phyloP scores from a whole-genome alignment of 2,113 vertebrate genomes.

The Thalassoma bifasciatum region DNA sequence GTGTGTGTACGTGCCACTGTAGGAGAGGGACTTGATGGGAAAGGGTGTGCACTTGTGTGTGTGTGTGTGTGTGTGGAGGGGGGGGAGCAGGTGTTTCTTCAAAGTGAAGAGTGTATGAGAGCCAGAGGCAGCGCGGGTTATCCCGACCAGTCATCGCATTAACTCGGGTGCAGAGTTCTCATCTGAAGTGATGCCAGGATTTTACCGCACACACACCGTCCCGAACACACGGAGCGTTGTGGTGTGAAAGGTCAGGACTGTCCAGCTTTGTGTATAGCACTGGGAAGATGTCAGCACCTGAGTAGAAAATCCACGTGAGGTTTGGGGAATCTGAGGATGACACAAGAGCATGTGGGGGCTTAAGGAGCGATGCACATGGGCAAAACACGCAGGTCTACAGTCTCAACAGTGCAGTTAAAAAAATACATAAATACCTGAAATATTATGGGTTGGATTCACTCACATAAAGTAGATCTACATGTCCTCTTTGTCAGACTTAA shows the following conservation, averaged over 20 bases:
- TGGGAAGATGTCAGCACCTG: constrained; percentile 58
- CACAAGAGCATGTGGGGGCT: no score
- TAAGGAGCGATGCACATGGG: background rate
- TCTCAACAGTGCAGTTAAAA: no score
- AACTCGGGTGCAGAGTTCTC: constrained; percentile 17
- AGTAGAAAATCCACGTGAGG: constrained; percentile 39
- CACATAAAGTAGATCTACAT: no score
- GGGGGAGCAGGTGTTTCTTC: constrained; percentile 79
- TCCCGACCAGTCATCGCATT: constrained; percentile 61
- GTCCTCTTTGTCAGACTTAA: no score
- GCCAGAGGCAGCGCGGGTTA: constrained; percentile 39
- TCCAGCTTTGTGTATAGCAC: constrained; percentile 27
- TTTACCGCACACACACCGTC: constrained; percentile 21
- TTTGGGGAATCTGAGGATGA: background rate
- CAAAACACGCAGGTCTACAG: no score
- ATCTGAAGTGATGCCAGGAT: constrained; percentile 77
- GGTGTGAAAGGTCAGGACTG: constrained; percentile 63
- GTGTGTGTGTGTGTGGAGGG: constrained; percentile 19
- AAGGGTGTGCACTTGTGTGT: background rate
- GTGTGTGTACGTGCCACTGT: background rate
- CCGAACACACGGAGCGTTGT: constrained; percentile 2
- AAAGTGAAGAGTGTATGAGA: constrained; percentile 71
- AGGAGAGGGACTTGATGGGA: no score
- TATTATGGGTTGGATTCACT: no score
- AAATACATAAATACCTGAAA: no score